phyloP scores from a whole-genome alignment of 35 echinoderm and acorn worm genomes.

The Amphiura filiformis region DNA sequence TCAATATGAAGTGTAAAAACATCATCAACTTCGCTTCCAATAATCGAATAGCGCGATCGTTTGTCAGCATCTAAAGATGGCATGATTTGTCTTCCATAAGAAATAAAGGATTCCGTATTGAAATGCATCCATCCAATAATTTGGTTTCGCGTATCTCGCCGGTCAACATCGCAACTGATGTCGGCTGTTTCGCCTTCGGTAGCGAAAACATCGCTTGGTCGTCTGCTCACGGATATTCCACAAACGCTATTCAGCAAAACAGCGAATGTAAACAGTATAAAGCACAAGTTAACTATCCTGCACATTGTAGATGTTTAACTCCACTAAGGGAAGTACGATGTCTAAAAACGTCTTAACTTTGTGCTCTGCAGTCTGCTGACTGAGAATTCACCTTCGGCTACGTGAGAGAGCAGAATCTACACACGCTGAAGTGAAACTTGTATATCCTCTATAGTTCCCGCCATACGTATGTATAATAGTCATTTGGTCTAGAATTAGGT shows the following conservation, averaged over 20 bases:
- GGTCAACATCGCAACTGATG: constrained; percentile 9
- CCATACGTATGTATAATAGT: background rate
- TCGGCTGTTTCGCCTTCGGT: background rate
- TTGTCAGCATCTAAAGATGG: constrained; percentile 3
- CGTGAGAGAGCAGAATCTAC: background rate
- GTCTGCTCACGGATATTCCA: background rate
- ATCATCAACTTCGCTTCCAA: background rate
- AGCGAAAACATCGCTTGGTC: background rate
- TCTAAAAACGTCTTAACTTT: too few species aligned
- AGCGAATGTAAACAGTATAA: background rate
- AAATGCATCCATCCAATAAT: background rate
- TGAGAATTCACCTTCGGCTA: background rate
- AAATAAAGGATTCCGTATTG: background rate
- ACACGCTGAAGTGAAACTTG: background rate
- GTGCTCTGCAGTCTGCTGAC: background rate
- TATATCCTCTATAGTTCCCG: too few species aligned
- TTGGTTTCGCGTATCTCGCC: background rate
- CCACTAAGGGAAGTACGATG: background rate
- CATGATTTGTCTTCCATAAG: background rate
- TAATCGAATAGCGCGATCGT: constrained; percentile 3
- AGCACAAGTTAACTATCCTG: background rate
- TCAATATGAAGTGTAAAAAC: constrained; percentile 13
- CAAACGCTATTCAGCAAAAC: background rate
- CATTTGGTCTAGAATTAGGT: background rate
- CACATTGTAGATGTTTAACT: background rate